Base-by-base conservation (phyloP, 1,140 invertebrate genomes). In the Dysdera silvatica region DNA sequence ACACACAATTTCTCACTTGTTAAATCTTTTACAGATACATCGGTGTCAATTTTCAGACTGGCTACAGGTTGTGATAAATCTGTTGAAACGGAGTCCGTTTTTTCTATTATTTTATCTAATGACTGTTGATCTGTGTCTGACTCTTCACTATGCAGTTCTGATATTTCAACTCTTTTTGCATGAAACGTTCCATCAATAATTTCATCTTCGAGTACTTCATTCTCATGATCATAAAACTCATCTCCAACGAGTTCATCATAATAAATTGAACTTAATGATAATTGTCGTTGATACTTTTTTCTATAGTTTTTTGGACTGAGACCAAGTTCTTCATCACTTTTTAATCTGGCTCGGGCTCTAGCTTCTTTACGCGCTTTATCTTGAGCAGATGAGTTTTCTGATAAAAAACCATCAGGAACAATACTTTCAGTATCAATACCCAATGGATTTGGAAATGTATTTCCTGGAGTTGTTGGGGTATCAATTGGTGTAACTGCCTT, bases 251-350 rank as follows among this genome's bases (percentile, higher is more conserved):
- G 55, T 37, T 67, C 66, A 35, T 67, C 66, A 54, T 67, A 67
- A 14, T 61, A 51, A n/a, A 63, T 63, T n/a, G 60, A 58, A 43
- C 60, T 62, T 20, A 60, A 28, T 23, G 62, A 65, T n/a, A 58
- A 31, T 29, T 65, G 62, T 7, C 55, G 56, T n/a, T 40, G 28
- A 32, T 66, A 66, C 28, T 59, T 63, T 59, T 67, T 67, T 6
- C 66, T 35, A 33, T 60, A 67, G 60, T 63, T 63, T 28, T 60
- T 84, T 1, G 86, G 85, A 73, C 84, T 87, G 0, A 88, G 74
- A 12, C 85, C 84, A 4, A 87, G 71, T 70, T 87, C 84, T 63
- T 84, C 81, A 70, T 88, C 85, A 40, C 82, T 86, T 69, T 85
- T 85, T 3, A 87, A 73, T 53, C 82, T 80, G 1, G 84, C 85